These are phyloP conservation scores for Petromus typicus DNA, from an alignment of 2,113 vertebrate genomes.

Conservation along the genomic window DNA sequence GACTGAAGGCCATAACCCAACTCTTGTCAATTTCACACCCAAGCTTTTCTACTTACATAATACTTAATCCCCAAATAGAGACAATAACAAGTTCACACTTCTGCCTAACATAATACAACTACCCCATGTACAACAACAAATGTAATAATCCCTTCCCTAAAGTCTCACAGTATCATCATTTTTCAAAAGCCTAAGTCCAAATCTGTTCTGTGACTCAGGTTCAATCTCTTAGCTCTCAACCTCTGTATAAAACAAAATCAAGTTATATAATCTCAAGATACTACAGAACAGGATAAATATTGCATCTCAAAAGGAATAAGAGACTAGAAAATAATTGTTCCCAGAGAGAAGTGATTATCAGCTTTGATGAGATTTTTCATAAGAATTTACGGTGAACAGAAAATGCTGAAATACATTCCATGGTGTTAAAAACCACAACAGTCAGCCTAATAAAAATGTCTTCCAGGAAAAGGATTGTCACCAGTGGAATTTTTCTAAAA, in stretches of 20 bases:
- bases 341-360: neutral
- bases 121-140: neutral
- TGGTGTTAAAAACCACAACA: neutral
- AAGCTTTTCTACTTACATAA: neutral
- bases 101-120: neutral
- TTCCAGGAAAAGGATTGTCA: neutral
- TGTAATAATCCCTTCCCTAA: neutral
- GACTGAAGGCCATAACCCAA: neutral
- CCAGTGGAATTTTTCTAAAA: neutral
- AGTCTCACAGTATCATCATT: neutral
- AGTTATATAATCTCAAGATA: neutral
- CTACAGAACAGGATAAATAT: neutral
- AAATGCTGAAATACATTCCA: neutral
- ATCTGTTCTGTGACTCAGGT: neutral
- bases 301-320: neutral
- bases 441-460: neutral
- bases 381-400: neutral
- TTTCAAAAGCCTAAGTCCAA: neutral
- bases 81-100: neutral
- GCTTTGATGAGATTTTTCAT: neutral
- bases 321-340: neutral
- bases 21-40: neutral
- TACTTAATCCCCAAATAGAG: neutral
- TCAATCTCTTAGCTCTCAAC: neutral
- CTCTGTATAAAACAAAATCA: neutral